Evolutionary conservation across 2,888 invertebrate genomes (phyloP), one percentile per base, ranked within the genome.

Genomic region (Xestia sexstrigata): DNA sequence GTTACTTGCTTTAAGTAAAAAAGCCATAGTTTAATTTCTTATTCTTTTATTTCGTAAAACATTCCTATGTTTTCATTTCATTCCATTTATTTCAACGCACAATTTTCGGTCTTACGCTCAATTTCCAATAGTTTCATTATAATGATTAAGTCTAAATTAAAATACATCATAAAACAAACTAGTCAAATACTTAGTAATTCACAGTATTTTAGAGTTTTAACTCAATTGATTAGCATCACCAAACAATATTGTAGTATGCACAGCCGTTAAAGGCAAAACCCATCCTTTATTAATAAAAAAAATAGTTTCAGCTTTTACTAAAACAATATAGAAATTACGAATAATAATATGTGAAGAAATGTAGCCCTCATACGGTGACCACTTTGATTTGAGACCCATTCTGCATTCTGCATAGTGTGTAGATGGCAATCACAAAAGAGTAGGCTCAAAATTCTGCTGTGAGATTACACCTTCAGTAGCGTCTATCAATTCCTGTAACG

Each of bases 221-320:
- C 78, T 70, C 79, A n/a, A 78, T 81, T 76, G 81, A 86, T 87
- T 88, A 86, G 84, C 88, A 88, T 77, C 73, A 81, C 82, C 87
- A 74, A 35, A 47, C 60, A 58, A 78, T 76, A 23, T 81, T 35
- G 74, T 83, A 86, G 79, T 77, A 68, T 84, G 81, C 81, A 83
- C 86, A 60, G 72, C 58, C 66, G 35, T 15, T 71, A 42, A 58
- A 11, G 83, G 76, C 52, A 58, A 55, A 30, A 76, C 70, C 69
- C 76, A 78, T 78, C 52, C 69, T 74, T 74, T 26, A 70, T 60
- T 45, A 49, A 30, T 13, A 1, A 69, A 75, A 74, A 60, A 76
- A 52, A 39, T 75, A 68, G 74, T 75, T 58, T 70, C 42, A 62
- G 65, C 67, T 73, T 78, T 78, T 86, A 82, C 83, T 86, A 52